Conservation (phyloP, 37 sponge, comb jelly and placozoan species). For the Diacarnus erythraeanus region DNA sequence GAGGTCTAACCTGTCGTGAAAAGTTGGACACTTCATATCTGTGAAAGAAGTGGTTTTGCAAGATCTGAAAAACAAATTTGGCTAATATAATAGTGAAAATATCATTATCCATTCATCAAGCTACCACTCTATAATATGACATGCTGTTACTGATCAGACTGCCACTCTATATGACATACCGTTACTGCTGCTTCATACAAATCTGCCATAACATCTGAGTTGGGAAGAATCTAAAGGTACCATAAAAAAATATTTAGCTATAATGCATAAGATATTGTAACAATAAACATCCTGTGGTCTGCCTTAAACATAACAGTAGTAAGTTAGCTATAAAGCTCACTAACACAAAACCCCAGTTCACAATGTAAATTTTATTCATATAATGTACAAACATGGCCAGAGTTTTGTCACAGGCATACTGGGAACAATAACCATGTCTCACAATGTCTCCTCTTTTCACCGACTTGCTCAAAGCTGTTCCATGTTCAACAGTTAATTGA, state of each 20-base stretch:
- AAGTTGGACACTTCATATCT: conserved; percentile 82
- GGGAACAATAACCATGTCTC: not conserved
- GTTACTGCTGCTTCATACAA: conserved; percentile 38
- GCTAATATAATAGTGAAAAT: not conserved
- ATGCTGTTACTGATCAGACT: not conserved
- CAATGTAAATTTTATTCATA: no score
- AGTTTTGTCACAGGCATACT: no score
- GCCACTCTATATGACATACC: not conserved
- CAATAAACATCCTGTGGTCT: not conserved
- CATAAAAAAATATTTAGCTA: not conserved
- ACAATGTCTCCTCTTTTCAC: conserved; percentile 49
- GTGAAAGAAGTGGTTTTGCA: conserved; percentile 19
- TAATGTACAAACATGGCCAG: no score
- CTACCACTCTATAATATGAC: not conserved
- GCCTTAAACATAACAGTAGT: not conserved
- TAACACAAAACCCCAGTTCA: no score
- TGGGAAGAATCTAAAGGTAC: conserved; percentile 22
- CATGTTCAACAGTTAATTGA: conserved; percentile 76
- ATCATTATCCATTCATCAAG: not conserved
- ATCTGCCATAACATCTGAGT: conserved; percentile 18
- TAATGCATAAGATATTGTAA: not conserved
- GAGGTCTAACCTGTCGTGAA: conserved; percentile 42
- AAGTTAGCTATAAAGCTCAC: not conserved
- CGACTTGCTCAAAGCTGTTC: conserved; percentile 58
- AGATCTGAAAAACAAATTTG: conserved; percentile 7